Percentiles rank a stretch among this genome's conserved stretches.
phyloP scores from a whole-genome alignment of 2,888 invertebrate genomes.

The Hypercompe scribonia region DNA sequence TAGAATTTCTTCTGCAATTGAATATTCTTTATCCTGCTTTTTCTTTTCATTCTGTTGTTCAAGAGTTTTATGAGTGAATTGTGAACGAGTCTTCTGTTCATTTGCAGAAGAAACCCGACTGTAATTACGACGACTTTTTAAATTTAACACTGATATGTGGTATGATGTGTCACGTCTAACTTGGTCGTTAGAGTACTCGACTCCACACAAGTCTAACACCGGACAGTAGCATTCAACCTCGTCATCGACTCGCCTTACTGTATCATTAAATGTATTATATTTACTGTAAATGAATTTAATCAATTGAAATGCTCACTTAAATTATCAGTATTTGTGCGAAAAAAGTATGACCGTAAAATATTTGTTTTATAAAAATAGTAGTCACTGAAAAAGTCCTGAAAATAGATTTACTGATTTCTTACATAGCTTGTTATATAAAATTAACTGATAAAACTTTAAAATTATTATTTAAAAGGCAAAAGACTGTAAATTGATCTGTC shows the following conservation, averaged over 20 bases:
- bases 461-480: slow-evolving; percentile 19
- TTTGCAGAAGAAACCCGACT: slow-evolving; percentile 61
- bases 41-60: not conserved
- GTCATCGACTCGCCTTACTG: slow-evolving; percentile 46
- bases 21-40: not conserved
- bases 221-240: slow-evolving; percentile 52
- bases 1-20: slow-evolving; percentile 48
- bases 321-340: slow-evolving; percentile 51
- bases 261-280: slow-evolving; percentile 35
- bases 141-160: slow-evolving; percentile 81
- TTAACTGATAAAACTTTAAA: slow-evolving; percentile 19
- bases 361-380: slow-evolving; percentile 57
- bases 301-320: slow-evolving; percentile 34
- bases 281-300: slow-evolving; percentile 43
- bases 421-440: slow-evolving; percentile 35
- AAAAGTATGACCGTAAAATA: slow-evolving; percentile 41
- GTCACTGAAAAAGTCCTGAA: slow-evolving; percentile 54
- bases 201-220: slow-evolving; percentile 53
- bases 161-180: slow-evolving; percentile 82
- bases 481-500: slow-evolving; percentile 13
- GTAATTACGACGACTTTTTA: slow-evolving; percentile 64
- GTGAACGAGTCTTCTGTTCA: slow-evolving; percentile 33
- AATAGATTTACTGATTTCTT: slow-evolving; percentile 51
- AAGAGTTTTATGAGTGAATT: not conserved
- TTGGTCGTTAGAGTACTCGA: slow-evolving; percentile 74